Base-by-base conservation (phyloP, 2,113 vertebrate species). In the Hassar affinis region DNA sequence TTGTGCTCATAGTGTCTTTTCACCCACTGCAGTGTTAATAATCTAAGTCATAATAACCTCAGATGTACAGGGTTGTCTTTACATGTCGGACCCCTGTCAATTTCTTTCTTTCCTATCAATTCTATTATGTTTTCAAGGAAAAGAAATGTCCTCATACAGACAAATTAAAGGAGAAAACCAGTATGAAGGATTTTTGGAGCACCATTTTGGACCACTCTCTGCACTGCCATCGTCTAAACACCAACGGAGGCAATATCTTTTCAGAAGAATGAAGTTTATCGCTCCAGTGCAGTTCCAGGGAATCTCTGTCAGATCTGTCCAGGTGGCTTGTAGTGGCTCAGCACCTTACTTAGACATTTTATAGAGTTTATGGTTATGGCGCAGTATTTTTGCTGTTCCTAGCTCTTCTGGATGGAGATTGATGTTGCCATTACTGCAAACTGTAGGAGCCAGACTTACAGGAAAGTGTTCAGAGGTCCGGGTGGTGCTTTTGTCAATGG, bases 331-430 rank as follows among this genome's bases (percentile, higher is more conserved):
- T 52, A 52, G 72, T 20, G n/a, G 27, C 72, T 52, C 47, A 33
- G 47, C 72, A 52, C 25, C 45, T 74, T 74, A n/a, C n/a, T 33
- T 30, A 51, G 49, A 33, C 47, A 33, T 8, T 18, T 52, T 75
- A 75, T 76, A 27, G 49, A 54, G 49, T 54, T 54, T 54, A 33
- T 33, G 72, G 74, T 76, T 52, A 52, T 76, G 49, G 17, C 1
- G 27, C n/a, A 22, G 49, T 76, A 35, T 76, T 76, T 54, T 54
- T 76, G 47, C n/a, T 52, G 47, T 33, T 52, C 9, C 18, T 33
- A 33, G 74, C 74, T 76, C 18, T 54, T 76, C 27, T 52, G 30
- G 49, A 35, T n/a, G 33, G 74, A 76, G 74, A 76, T 76, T 54
- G 49, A 76, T 76, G 51, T 54, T 35, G 72, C 27, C 4, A 9